Evolutionary conservation across 2,797 vertebrate species (phyloP).

Genomic region (Carcharodon carcharias): DNA sequence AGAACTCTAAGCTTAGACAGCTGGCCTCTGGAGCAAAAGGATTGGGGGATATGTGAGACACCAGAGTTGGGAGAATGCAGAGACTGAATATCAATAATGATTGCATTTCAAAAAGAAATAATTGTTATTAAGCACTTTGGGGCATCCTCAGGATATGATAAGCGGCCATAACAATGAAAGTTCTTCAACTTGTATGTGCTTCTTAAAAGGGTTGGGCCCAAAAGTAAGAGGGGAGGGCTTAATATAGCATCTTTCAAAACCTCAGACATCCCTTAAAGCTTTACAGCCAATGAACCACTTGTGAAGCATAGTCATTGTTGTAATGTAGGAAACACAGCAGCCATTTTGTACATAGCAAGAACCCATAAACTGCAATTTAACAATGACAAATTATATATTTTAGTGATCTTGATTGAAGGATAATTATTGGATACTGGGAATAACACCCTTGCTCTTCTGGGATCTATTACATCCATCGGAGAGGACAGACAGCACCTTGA

Average conservation of each 20-base stretch:
- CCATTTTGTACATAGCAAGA: background rate
- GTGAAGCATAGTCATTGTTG: background rate
- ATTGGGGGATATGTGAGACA: background rate
- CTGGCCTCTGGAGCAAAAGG: background rate
- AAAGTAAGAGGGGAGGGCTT: background rate
- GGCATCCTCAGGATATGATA: background rate
- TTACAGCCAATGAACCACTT: background rate
- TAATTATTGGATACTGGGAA: background rate
- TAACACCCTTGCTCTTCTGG: background rate
- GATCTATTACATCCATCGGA: background rate
- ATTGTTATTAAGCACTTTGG: background rate
- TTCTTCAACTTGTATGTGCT: background rate
- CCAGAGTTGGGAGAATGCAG: background rate
- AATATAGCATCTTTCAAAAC: background rate
- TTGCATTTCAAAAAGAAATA: background rate
- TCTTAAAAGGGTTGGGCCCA: background rate
- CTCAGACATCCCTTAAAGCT: background rate
- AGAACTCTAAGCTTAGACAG: background rate
- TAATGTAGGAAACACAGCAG: background rate
- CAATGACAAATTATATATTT: background rate
- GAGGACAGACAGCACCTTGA: background rate
- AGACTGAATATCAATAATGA: background rate
- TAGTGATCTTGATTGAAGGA: background rate
- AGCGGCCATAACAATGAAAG: background rate
- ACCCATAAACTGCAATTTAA: background rate